Evolutionary conservation across 2,888 invertebrate genomes (phyloP).

Genomic region (Tenthredo livida): DNA sequence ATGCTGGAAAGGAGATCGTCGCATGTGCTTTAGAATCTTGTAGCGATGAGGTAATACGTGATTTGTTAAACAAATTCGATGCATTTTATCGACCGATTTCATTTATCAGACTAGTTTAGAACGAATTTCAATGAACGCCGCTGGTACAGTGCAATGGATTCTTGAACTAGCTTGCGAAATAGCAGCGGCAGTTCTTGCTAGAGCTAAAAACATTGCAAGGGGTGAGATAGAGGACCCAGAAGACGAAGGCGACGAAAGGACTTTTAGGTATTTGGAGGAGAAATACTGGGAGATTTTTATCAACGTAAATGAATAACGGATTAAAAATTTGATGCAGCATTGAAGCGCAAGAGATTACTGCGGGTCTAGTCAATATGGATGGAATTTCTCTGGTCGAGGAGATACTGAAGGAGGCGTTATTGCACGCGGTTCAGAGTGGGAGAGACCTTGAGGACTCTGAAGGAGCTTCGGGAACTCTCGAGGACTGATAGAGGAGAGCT

Average conservation of each 20-base stretch:
- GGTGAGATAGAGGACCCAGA: not conserved
- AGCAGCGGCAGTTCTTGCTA: slow-evolving; percentile 23
- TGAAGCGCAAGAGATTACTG: slow-evolving; percentile 28
- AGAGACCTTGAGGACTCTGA: slow-evolving; percentile 2
- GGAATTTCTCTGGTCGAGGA: slow-evolving; percentile 36
- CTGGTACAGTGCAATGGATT: slow-evolving; percentile 46
- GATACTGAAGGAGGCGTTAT: slow-evolving; percentile 31
- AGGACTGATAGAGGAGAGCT: not conserved
- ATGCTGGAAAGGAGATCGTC: slow-evolving; percentile 31
- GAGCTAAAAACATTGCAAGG: not conserved
- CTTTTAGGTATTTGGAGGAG: not conserved
- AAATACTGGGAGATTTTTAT: not conserved
- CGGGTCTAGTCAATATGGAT: not conserved
- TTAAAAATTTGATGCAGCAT: not conserved
- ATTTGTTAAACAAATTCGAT: not conserved
- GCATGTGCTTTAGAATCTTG: slow-evolving; percentile 33
- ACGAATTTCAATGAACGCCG: slow-evolving; percentile 38
- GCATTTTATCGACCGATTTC: not conserved
- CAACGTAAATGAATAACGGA: not conserved
- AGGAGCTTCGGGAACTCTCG: not conserved
- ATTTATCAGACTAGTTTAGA: slow-evolving; percentile 15
- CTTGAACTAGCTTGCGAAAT: slow-evolving; percentile 48
- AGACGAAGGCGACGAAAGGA: not conserved
- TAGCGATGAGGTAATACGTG: slow-evolving; percentile 24
- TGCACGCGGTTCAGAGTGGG: slow-evolving; percentile 29